Evolutionary conservation across 2,888 invertebrate species (phyloP).

Genomic region (Minunthozetes semirufus): DNA sequence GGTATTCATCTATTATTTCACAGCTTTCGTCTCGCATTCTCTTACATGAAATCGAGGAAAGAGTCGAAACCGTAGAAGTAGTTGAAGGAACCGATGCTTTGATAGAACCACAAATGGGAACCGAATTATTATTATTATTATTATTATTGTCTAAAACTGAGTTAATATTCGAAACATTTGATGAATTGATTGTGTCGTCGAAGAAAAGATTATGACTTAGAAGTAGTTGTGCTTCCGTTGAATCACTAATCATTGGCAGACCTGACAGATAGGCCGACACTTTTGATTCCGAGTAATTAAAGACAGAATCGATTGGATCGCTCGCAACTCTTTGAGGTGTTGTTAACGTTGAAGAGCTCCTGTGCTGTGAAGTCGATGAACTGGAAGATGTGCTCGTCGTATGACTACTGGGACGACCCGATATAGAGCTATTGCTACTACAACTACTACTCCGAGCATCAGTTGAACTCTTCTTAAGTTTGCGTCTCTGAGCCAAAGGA

Average conservation of each 20-base stretch:
- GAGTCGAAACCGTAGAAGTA: conserved; percentile 34
- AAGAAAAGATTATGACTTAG: conserved; percentile 31
- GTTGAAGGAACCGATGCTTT: not conserved
- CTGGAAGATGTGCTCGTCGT: conserved; percentile 33
- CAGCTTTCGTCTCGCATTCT: conserved; percentile 38
- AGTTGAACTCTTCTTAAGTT: conserved; percentile 55
- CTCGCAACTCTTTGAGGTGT: conserved; percentile 27
- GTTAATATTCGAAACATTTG: conserved; percentile 4
- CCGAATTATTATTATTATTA: not conserved
- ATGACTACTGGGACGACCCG: not conserved
- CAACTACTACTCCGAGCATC: conserved; percentile 50
- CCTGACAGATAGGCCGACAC: conserved; percentile 41
- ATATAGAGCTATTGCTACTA: conserved; percentile 46
- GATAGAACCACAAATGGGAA: not conserved
- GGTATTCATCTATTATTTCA: conserved; percentile 38
- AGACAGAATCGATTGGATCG: conserved; percentile 38
- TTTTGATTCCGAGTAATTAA: conserved; percentile 40
- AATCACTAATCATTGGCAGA: conserved; percentile 35
- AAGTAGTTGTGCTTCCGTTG: conserved; percentile 31
- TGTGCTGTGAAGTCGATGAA: conserved; percentile 33
- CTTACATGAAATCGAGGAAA: not conserved
- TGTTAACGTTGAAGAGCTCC: conserved; percentile 36
- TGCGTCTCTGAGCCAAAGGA: conserved; percentile 62
- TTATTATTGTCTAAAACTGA: conserved; percentile 18
- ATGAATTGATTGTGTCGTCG: conserved; percentile 19